Conservation (phyloP, 92 coral and sea anemone genomes). For the Porites rus region DNA sequence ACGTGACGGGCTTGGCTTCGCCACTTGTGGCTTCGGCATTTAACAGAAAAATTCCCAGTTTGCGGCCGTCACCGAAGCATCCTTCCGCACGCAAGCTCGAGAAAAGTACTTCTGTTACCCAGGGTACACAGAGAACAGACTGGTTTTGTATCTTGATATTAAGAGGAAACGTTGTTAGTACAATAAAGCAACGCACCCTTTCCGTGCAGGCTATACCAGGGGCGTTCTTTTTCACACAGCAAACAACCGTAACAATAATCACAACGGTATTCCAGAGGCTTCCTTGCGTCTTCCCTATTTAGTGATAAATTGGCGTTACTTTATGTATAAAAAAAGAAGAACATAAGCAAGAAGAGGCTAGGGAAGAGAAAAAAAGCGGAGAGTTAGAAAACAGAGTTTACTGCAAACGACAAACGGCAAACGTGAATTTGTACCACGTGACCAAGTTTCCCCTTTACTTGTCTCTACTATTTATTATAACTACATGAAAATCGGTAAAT, state of each 20-base stretch:
- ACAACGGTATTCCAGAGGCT: conserved; percentile 20
- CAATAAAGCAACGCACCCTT: conserved; percentile 10
- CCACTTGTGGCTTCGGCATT: too few relatives aligned
- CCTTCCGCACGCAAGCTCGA: too few relatives aligned
- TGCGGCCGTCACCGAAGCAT: too few relatives aligned
- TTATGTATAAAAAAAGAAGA: neutral
- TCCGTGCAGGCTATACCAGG: conserved; percentile 43
- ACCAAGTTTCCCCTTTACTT: too few relatives aligned
- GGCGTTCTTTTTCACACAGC: conserved; percentile 32
- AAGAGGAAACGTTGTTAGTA: neutral
- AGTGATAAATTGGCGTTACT: neutral
- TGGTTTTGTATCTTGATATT: too few relatives aligned
- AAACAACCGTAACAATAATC: conserved; percentile 29
- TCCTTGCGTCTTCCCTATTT: neutral
- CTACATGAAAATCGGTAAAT: too few relatives aligned
- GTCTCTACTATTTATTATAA: too few relatives aligned
- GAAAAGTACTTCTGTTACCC: neutral
- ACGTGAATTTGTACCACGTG: too few relatives aligned
- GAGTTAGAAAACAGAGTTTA: neutral
- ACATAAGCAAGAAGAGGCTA: neutral
- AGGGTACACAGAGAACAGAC: neutral
- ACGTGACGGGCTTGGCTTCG: too few relatives aligned
- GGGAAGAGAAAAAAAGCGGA: neutral
- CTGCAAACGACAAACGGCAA: too few relatives aligned
- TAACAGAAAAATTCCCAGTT: too few relatives aligned